phyloP scores from a whole-genome alignment of 2,797 vertebrate genomes.

The Ctenopoma multispine region DNA sequence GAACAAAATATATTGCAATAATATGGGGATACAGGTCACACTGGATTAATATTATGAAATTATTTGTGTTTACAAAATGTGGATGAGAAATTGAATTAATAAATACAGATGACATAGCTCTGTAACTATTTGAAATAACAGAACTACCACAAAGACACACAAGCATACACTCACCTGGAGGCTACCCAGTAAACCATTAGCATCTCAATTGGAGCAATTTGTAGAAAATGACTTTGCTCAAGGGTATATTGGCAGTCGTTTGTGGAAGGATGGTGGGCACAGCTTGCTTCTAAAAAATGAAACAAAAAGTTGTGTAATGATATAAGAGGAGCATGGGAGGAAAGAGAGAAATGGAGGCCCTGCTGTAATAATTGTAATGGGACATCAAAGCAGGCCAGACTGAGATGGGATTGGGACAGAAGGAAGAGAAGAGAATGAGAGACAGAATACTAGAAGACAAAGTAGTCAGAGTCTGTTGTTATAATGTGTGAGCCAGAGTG shows the following conservation, averaged over 20 bases:
- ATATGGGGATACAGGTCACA: background rate
- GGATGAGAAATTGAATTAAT: background rate
- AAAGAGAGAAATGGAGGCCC: conserved; percentile 11
- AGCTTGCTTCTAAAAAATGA: conserved; percentile 59
- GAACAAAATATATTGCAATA: background rate
- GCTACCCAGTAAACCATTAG: conserved; percentile 59
- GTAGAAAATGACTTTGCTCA: conserved; percentile 58
- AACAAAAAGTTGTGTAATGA: conserved; percentile 47
- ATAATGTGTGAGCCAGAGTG: background rate
- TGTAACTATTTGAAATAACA: conserved; percentile 6
- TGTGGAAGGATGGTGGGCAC: conserved; percentile 41
- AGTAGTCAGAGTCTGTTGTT: background rate
- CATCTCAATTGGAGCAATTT: conserved; percentile 60
- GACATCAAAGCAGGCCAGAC: conserved; percentile 8
- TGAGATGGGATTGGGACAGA: conserved; percentile 15
- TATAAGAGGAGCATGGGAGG: conserved; percentile 28
- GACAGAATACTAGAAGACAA: conserved; percentile 5
- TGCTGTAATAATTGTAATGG: conserved; percentile 26
- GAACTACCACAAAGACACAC: conserved; percentile 18
- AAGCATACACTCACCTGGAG: conserved; percentile 44
- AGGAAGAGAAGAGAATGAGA: background rate
- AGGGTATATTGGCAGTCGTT: conserved; percentile 60
- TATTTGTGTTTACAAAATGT: background rate
- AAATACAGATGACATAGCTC: background rate
- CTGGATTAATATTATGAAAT: conserved; percentile 1